Conservation (phyloP, 2,888 invertebrate genomes). For the Spatulosminthurus flaviceps region DNA sequence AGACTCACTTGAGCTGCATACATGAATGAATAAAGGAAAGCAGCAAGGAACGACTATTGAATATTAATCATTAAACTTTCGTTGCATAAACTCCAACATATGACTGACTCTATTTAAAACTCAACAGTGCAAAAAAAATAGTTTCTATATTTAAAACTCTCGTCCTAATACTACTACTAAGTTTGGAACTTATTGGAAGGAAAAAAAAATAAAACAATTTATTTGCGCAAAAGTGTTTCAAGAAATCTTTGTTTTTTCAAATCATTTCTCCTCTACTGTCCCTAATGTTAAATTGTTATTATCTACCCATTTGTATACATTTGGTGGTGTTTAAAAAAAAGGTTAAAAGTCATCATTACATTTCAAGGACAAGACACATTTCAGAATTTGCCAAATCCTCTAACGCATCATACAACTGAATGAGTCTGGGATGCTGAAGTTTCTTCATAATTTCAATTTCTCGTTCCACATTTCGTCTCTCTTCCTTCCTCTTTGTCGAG, state of each 20-base stretch:
- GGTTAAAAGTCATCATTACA: conserved; percentile 80
- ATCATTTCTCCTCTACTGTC: not conserved
- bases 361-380: conserved; percentile 96
- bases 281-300: no score
- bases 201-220: no score
- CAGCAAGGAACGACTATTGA: not conserved
- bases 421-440: conserved; percentile 92
- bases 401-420: conserved; percentile 97
- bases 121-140: no score
- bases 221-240: not conserved
- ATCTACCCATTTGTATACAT: no score
- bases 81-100: not conserved
- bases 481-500: conserved; percentile 83
- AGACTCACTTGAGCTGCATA: no score
- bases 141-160: no score
- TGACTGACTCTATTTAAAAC: not conserved
- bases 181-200: no score
- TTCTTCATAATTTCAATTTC: conserved; percentile 97
- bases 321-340: no score
- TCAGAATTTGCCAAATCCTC: conserved; percentile 83
- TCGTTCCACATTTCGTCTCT: conserved; percentile 88
- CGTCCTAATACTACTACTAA: no score
- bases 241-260: conserved; percentile 4
- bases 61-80: conserved; percentile 16
- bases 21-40: conserved; percentile 9